These are phyloP conservation scores for Drosophila truncata DNA, from an alignment of 1,140 invertebrate genomes.

Conservation along the genomic window DNA sequence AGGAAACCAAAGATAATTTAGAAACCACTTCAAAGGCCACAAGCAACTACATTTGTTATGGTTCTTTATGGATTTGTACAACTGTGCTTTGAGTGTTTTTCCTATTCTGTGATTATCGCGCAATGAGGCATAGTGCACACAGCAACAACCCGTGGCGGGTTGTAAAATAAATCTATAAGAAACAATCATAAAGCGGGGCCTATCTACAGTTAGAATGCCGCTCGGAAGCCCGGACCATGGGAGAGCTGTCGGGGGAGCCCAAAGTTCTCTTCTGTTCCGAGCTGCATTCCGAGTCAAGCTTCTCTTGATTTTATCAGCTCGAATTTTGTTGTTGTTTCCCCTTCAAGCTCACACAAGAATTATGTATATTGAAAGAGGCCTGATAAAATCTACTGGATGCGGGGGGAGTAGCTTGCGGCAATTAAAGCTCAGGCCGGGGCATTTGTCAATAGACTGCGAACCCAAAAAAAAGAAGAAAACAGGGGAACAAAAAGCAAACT, in stretches of 20 bases:
- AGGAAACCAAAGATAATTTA: constrained; percentile 32
- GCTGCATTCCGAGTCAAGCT: constrained; percentile 23
- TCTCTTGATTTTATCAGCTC: constrained; percentile 55
- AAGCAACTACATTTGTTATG: constrained; percentile 12
- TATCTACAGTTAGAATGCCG: constrained; percentile 45
- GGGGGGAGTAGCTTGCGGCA: constrained; percentile 37
- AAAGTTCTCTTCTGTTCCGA: neutral
- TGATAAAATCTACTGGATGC: constrained; percentile 48
- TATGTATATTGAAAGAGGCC: constrained; percentile 59
- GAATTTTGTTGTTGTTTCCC: constrained; percentile 37
- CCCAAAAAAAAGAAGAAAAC: constrained; percentile 4
- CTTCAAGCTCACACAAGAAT: constrained; percentile 42
- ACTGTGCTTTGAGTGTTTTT: constrained; percentile 18
- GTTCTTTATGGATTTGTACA: constrained; percentile 19
- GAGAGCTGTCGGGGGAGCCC: neutral
- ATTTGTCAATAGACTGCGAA: constrained; percentile 67
- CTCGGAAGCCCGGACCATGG: neutral
- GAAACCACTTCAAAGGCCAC: constrained; percentile 31
- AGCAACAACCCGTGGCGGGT: constrained; percentile 17
- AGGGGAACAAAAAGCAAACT: constrained; percentile 23
- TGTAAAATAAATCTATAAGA: constrained; percentile 60
- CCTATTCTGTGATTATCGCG: constrained; percentile 45
- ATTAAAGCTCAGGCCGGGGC: constrained; percentile 60
- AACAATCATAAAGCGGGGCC: constrained; percentile 27
- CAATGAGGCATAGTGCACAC: constrained; percentile 29